Percentiles rank a stretch among this genome's conserved stretches.
These are phyloP conservation scores for Pluvianellus socialis DNA, from an alignment of 2,113 vertebrate genomes.

Conservation along the genomic window DNA sequence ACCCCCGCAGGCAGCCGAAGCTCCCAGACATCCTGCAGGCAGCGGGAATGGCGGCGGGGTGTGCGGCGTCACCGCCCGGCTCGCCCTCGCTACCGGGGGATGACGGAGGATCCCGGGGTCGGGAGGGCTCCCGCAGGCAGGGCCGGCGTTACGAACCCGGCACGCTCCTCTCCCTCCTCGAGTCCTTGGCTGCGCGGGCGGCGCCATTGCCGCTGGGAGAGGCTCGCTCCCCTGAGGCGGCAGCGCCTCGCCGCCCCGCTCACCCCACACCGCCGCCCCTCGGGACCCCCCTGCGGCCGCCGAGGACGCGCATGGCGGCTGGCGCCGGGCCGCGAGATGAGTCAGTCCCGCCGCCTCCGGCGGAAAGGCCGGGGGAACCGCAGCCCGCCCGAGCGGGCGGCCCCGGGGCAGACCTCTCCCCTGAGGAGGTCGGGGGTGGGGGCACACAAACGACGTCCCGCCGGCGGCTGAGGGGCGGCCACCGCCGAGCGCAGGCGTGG, in stretches of 20 bases:
- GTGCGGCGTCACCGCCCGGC: background rate
- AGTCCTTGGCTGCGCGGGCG: fast-evolving
- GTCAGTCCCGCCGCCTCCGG: background rate
- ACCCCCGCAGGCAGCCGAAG: fast-evolving
- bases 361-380: background rate
- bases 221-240: background rate
- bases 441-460: too few relatives aligned
- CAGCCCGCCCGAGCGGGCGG: background rate
- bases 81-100: too few relatives aligned
- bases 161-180: background rate
- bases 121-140: too few relatives aligned
- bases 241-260: background rate
- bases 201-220: fast-evolving
- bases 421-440: too few relatives aligned
- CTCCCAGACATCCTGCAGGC: fast-evolving
- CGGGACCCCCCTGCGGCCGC: background rate
- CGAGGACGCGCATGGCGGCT: background rate
- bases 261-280: too few relatives aligned
- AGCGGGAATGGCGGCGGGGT: background rate
- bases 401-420: too few relatives aligned
- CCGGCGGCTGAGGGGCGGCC: background rate
- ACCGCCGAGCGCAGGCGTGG: too few relatives aligned
- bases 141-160: background rate
- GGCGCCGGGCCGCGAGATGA: background rate
- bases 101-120: background rate